Percentiles rank a stretch among this genome's conserved stretches.
These are phyloP conservation scores for Edolisoma coerulescens DNA, from an alignment of 2,113 vertebrate genomes.

Conservation along the genomic window DNA sequence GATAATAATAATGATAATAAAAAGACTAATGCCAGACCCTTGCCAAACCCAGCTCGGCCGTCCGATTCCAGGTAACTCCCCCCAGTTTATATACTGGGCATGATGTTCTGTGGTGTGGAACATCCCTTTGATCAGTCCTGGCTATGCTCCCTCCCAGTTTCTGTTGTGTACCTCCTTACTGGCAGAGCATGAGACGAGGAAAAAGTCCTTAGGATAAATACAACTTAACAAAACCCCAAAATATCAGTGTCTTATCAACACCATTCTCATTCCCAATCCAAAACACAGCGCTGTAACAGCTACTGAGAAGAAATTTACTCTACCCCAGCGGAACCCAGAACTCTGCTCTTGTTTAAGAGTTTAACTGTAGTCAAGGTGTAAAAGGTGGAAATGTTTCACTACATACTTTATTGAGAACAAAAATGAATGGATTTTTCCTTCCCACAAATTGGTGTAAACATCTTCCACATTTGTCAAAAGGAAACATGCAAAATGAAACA, in stretches of 20 bases:
- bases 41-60: not conserved
- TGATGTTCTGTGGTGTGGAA: not conserved
- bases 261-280: not conserved
- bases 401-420: not conserved
- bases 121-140: not conserved
- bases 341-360: not conserved
- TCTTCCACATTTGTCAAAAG: not conserved
- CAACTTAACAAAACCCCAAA: not conserved
- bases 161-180: not conserved
- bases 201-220: not conserved
- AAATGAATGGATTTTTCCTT: not conserved
- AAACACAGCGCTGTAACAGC: not conserved
- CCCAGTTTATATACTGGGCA: not conserved
- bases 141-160: not conserved
- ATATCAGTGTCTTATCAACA: not conserved
- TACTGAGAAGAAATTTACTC: not conserved
- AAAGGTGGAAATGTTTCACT: not conserved
- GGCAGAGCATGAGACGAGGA: not conserved
- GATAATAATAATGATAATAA: not conserved
- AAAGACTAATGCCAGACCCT: not conserved
- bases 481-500: not conserved
- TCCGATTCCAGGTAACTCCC: fast-evolving
- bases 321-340: not conserved
- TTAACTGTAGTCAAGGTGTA: not conserved
- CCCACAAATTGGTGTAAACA: not conserved